A percentile compares a stretch with the other conserved stretches of the same genome.
phyloP scores from a whole-genome alignment of 1,140 invertebrate species.

The Calosoma granatense region DNA sequence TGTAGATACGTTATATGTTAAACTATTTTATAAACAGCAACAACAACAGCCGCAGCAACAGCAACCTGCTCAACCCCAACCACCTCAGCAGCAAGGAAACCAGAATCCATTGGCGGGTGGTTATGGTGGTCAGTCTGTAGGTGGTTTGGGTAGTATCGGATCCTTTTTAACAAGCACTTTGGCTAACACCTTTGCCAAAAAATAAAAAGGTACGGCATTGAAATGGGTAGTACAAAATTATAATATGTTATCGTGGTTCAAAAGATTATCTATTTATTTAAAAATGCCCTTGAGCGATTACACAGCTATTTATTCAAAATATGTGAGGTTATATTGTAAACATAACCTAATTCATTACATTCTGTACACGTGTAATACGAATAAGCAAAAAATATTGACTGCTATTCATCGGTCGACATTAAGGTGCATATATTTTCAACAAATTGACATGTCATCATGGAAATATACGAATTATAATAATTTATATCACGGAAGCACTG shows the following conservation, averaged over 20 bases:
- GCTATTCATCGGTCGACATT: no score
- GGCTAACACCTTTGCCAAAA: background rate
- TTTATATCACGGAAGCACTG: no score
- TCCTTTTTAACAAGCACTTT: conserved; percentile 1
- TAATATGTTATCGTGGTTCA: background rate
- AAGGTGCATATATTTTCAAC: no score
- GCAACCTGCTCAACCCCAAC: background rate
- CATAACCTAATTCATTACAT: no score
- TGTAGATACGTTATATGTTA: background rate
- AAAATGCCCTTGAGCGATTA: no score
- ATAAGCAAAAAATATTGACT: no score
- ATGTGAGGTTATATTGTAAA: no score
- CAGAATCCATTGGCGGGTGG: background rate
- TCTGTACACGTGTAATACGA: no score
- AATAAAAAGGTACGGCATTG: background rate
- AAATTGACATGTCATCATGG: no score
- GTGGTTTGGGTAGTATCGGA: background rate
- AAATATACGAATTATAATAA: no score
- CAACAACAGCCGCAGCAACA: background rate
- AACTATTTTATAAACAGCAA: background rate
- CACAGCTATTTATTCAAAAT: no score
- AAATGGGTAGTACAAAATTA: background rate
- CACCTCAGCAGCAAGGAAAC: background rate
- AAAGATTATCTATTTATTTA: background rate
- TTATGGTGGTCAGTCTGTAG: background rate